These are phyloP conservation scores for Aproaerema taeniolella DNA, from an alignment of 2,888 invertebrate species.

Conservation along the genomic window DNA sequence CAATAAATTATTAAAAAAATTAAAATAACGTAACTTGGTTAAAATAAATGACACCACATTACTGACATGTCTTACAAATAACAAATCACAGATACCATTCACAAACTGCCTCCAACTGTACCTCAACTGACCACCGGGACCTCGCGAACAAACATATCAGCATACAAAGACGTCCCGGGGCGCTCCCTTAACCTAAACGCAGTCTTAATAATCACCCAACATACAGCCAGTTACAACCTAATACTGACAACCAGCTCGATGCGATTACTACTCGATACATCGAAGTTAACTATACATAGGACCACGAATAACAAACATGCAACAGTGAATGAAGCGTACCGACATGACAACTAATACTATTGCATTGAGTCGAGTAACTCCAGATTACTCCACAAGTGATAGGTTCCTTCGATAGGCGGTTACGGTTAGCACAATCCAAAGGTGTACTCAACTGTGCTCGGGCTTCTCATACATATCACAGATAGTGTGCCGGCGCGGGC, in stretches of 20 bases:
- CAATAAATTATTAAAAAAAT: slow-evolving; percentile 25
- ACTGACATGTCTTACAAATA: slow-evolving; percentile 55
- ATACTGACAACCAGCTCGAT: slow-evolving; percentile 31
- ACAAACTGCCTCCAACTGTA: slow-evolving; percentile 45
- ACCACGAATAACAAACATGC: slow-evolving; percentile 43
- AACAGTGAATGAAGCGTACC: slow-evolving; percentile 45
- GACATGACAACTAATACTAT: slow-evolving; percentile 34
- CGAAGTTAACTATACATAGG: slow-evolving; percentile 26
- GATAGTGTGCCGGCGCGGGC: slow-evolving; percentile 44
- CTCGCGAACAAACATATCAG: too few species aligned
- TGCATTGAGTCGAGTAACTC: slow-evolving; percentile 37
- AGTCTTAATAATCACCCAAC: slow-evolving; percentile 63
- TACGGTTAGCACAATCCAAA: slow-evolving; percentile 49
- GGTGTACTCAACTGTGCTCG: slow-evolving; percentile 56
- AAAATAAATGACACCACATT: slow-evolving; percentile 48
- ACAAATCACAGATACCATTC: slow-evolving; percentile 71
- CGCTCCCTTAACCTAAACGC: slow-evolving; percentile 57
- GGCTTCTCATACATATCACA: slow-evolving; percentile 61
- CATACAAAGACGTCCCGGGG: slow-evolving; percentile 2
- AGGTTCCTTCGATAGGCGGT: slow-evolving; percentile 41
- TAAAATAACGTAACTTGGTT: slow-evolving; percentile 29
- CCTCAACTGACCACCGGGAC: slow-evolving; percentile 8
- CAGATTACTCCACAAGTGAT: slow-evolving; percentile 29
- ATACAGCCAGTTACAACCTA: slow-evolving; percentile 51
- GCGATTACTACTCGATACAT: slow-evolving; percentile 12